Percentiles rank a stretch among this genome's conserved stretches.
phyloP scores from a whole-genome alignment of 2,797 vertebrate genomes.

The Gallinago nigripennis region DNA sequence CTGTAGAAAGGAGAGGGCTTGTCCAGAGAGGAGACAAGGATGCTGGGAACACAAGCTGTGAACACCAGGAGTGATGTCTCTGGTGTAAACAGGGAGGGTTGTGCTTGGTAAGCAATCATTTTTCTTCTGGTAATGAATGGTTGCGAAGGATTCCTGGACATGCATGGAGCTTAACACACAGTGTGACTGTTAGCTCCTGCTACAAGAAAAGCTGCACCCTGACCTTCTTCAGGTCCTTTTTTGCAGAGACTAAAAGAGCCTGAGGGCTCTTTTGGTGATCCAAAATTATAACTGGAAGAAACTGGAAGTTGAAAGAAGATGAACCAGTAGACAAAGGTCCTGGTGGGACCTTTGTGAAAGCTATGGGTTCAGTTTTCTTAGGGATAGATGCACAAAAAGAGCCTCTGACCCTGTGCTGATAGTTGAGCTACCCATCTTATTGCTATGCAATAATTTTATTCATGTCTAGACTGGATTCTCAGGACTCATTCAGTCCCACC shows the following conservation, averaged over 20 bases:
- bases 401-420: accelerated
- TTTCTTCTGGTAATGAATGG: not conserved
- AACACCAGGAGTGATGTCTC: not conserved
- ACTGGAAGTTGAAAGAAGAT: not conserved
- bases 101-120: not conserved
- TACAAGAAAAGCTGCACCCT: accelerated
- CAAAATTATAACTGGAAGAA: not conserved
- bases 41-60: not conserved
- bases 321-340: not conserved
- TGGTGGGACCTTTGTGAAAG: not conserved
- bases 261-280: not conserved
- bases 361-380: accelerated
- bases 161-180: accelerated
- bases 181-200: not conserved
- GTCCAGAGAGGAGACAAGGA: not conserved
- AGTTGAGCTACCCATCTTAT: not conserved
- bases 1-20: not conserved
- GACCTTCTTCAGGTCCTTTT: not conserved
- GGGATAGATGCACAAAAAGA: not conserved
- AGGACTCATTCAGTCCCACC: accelerated
- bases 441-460: not conserved
- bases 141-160: not conserved
- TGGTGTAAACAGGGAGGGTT: not conserved
- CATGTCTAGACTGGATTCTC: not conserved
- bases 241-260: not conserved